Conservation (phyloP, 2,113 vertebrate genomes). For the Proteles cristata region DNA sequence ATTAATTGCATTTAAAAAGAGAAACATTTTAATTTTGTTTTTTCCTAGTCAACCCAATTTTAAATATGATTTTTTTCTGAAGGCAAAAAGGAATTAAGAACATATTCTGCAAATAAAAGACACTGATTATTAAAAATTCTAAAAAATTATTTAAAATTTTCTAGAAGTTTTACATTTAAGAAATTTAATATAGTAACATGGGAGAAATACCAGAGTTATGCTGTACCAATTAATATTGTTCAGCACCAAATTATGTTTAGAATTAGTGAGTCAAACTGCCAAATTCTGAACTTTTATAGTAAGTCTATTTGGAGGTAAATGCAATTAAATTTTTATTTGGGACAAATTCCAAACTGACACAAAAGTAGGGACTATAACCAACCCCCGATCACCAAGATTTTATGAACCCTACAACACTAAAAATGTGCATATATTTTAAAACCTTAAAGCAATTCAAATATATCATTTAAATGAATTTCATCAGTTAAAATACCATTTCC, state of each 20-base stretch:
- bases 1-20: slow-evolving; percentile 59
- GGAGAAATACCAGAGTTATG: slow-evolving; percentile 40
- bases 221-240: slow-evolving; percentile 49
- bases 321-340: slow-evolving; percentile 3
- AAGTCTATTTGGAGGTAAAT: slow-evolving; percentile 18
- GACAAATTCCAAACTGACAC: slow-evolving; percentile 50
- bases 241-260: slow-evolving; percentile 36
- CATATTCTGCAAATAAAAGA: slow-evolving; percentile 52
- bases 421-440: slow-evolving; percentile 11
- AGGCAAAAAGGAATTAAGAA: slow-evolving; percentile 45
- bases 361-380: not conserved
- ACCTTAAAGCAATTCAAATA: slow-evolving; percentile 34
- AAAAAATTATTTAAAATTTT: slow-evolving; percentile 40
- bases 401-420: slow-evolving; percentile 1
- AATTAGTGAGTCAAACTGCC: slow-evolving; percentile 41
- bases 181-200: slow-evolving; percentile 15
- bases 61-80: slow-evolving; percentile 45
- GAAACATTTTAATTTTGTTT: slow-evolving; percentile 66
- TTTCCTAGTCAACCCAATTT: slow-evolving; percentile 66
- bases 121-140: slow-evolving; percentile 40
- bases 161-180: not conserved
- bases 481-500: slow-evolving; percentile 84
- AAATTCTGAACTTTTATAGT: slow-evolving; percentile 59
- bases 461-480: slow-evolving; percentile 27
- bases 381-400: not conserved